Evolutionary conservation across 1,140 invertebrate species (phyloP).

Genomic region (Calephelis virginiensis): DNA sequence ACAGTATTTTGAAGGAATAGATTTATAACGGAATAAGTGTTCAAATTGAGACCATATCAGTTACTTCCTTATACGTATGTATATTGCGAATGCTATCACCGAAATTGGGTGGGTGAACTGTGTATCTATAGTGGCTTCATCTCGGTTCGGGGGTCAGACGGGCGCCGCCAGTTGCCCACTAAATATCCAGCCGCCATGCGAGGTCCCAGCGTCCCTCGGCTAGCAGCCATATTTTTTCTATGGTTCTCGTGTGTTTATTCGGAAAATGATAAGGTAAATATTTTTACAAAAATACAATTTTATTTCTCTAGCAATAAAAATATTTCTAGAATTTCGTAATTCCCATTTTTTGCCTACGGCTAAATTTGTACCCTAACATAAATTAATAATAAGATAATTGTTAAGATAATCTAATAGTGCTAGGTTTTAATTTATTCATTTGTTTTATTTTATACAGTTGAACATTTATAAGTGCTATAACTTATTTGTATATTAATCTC

Average conservation of each 20-base stretch:
- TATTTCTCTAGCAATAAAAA: no score
- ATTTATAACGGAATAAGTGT: slow-evolving; percentile 7
- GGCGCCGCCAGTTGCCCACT: slow-evolving; percentile 40
- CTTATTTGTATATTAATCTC: no score
- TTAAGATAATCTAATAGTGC: no score
- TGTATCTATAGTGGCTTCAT: slow-evolving; percentile 64
- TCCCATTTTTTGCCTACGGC: no score
- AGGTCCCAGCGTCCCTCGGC: slow-evolving; percentile 32
- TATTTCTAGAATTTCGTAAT: not conserved
- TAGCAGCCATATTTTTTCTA: slow-evolving; percentile 26
- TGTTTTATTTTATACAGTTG: no score
- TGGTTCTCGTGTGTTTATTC: slow-evolving; percentile 5
- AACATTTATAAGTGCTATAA: no score
- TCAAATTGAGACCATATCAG: slow-evolving; percentile 29
- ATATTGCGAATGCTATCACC: slow-evolving; percentile 56
- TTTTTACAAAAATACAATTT: not conserved
- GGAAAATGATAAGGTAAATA: slow-evolving; percentile 33
- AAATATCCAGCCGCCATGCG: slow-evolving; percentile 48
- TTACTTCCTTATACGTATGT: slow-evolving; percentile 54
- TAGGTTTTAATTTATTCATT: no score
- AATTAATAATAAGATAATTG: no score
- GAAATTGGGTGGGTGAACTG: slow-evolving; percentile 73
- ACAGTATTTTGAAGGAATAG: no score
- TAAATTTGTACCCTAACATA: no score
- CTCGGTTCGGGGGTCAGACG: slow-evolving; percentile 60